Percentiles rank a stretch among this genome's conserved stretches.
These are phyloP conservation scores for Petrocephalus sullivani DNA, from an alignment of 2,797 vertebrate species.

Conservation along the genomic window DNA sequence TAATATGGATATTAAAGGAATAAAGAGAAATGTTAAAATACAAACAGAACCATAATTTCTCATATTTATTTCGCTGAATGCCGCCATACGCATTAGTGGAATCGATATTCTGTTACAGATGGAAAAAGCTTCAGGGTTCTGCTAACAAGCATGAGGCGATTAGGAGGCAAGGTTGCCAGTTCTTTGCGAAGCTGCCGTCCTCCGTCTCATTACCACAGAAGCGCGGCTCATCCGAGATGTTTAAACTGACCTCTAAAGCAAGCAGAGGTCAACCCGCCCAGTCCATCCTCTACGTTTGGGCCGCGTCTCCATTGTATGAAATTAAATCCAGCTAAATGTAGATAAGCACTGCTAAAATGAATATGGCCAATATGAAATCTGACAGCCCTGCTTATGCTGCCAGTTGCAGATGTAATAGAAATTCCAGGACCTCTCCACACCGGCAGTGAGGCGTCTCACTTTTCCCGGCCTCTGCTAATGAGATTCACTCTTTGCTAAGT, in stretches of 20 bases:
- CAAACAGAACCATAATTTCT: background rate
- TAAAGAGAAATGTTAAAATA: background rate
- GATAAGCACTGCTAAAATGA: background rate
- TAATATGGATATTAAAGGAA: background rate
- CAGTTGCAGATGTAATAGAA: background rate
- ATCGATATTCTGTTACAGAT: background rate
- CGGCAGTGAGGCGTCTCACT: background rate
- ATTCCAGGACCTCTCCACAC: background rate
- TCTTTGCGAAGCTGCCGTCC: background rate
- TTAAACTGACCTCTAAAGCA: background rate
- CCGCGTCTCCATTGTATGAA: background rate
- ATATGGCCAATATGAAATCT: background rate
- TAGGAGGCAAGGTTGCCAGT: background rate
- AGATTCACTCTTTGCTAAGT: background rate
- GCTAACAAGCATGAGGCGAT: background rate
- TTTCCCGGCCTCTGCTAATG: background rate
- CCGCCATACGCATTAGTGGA: background rate
- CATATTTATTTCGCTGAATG: background rate
- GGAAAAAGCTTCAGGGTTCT: background rate
- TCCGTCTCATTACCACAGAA: background rate
- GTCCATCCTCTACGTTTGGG: background rate
- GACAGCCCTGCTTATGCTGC: background rate
- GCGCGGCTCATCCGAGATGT: background rate
- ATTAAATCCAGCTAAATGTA: background rate
- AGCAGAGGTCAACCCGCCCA: background rate